A percentile compares a stretch with the other conserved stretches of the same genome.
These are phyloP conservation scores for Lasioglossum oenotherae DNA, from an alignment of 2,888 invertebrate genomes.

Conservation along the genomic window DNA sequence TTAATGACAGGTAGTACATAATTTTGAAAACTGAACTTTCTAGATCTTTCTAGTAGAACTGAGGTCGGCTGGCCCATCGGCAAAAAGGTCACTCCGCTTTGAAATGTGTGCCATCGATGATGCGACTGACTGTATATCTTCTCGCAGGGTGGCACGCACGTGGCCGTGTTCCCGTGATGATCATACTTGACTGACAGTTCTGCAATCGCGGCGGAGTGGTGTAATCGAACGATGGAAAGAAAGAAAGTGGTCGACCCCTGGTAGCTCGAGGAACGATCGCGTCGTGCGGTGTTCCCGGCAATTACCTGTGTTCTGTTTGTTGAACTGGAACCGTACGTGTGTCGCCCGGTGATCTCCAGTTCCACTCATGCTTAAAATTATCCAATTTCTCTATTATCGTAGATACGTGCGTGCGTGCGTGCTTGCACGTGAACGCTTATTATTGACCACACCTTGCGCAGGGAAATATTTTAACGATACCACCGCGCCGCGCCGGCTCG, in stretches of 20 bases:
- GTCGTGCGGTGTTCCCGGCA: constrained; percentile 19
- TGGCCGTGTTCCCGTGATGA: neutral
- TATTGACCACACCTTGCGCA: constrained; percentile 51
- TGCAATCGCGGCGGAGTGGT: neutral
- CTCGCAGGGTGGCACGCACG: neutral
- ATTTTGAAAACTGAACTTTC: too few relatives aligned
- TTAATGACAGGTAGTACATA: too few relatives aligned
- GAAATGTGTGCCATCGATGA: too few relatives aligned
- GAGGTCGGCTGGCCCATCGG: too few relatives aligned
- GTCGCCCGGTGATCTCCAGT: constrained; percentile 42
- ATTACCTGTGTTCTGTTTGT: constrained; percentile 43
- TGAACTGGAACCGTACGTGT: constrained; percentile 53
- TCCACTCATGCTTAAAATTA: constrained; percentile 58
- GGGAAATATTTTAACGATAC: constrained; percentile 52
- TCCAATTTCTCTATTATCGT: constrained; percentile 57
- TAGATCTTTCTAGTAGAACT: too few relatives aligned
- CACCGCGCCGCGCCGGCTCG: neutral
- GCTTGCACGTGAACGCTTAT: constrained; percentile 41
- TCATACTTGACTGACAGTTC: constrained; percentile 21
- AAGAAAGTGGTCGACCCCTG: constrained; percentile 34
- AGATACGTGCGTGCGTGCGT: constrained; percentile 25
- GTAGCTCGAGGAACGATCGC: constrained; percentile 19
- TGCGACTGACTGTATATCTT: too few relatives aligned
- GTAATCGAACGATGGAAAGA: constrained; percentile 34
- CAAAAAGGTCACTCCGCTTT: too few relatives aligned